Evolutionary conservation across 2,113 vertebrate genomes (phyloP), one percentile per base, ranked within the genome.

Genomic region (Cephalopterus ornatus): DNA sequence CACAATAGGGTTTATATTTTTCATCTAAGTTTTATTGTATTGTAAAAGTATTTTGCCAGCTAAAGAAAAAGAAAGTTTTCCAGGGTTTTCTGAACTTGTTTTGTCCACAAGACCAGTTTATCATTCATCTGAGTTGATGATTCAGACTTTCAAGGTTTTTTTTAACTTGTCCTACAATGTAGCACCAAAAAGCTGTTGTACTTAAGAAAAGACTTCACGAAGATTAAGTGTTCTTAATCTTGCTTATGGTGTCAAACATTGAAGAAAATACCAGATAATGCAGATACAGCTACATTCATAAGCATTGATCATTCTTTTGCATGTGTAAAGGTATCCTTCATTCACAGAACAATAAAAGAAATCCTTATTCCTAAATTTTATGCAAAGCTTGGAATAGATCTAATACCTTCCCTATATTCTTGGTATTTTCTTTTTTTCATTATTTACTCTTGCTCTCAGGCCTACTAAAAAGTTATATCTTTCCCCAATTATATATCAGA

Each of bases 401-500:
- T 49, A 76, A 62, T 32, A 65, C 6, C 23, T 50, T 76, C 12
- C 21, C 2, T 50, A 14, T 3, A 23, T 3, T 71, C 27, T 35
- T 76, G 8, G 2, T 73, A 6, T 59, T 84, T 75, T 72, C 32
- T 52, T 55, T 83, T 70, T 85, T 47, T 33, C 9, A n/a, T 5
- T 53, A 47, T 17, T 67, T 13, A 68, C 4, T 78, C 14, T 44
- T 82, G 11, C 67, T 66, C 30, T 79, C 59, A 83, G 37, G 5
- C 11, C 7, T 71, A 44, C 5, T 49, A 37, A 79, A 93, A 75
- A 93, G 89, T 17, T 66, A 8, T 11, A 33, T 21, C 10, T 65
- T 89, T 44, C 22, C 12, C 6, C 0, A 1, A 26, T 49, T 47
- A 58, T 3, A 3, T 62, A 71, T 12, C 1, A 1, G 26, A 70